Evolutionary conservation across 2,888 invertebrate species (phyloP), one percentile per base, ranked within the genome.

Genomic region (Epistrophe eligans): DNA sequence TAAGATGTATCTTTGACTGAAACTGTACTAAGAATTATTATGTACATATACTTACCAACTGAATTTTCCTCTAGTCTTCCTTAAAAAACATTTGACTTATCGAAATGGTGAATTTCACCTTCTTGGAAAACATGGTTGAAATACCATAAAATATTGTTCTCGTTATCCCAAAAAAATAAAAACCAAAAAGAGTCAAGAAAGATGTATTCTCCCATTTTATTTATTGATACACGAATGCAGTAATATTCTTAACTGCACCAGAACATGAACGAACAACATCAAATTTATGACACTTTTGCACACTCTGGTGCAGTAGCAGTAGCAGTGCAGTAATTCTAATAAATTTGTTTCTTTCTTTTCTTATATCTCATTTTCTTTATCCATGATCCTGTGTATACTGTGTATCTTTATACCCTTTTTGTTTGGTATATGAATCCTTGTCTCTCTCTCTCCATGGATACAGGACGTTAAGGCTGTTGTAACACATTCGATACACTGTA

Each of bases 391-490:
- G 45, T 24, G 55, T 45, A 10, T 50, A 24, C 13, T 11, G 13
- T 55, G n/a, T 32, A 38, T 38, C 10, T 6, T 13, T 10, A 1
- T 19, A 66, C 13, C 24, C 38, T 60, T 67, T 28, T 10, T 64
- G 45, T 45, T 48, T 15, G 15, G 24, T 24, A 24, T 24, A 43
- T 8, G 9, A 40, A 62, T 24, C 15, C 35, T n/a, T 40, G 66
- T 57, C 71, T 80, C 11, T 62, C 43, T 84, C 79, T 52, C 24
- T 24, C 24, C 24, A 24, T 55, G 38, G 38, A 24, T 52, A 35
- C 94, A 99, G 98, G 99, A 99, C 93, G 99, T 99, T 90, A 99
- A 99, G 95, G 99, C 99, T 90, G 98, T 99, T 91, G 97, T 99
- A 92, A 99, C 99, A 85, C 98, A 99, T 94, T 99, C 99, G 92